A percentile compares a stretch with the other conserved stretches of the same genome.
Evolutionary conservation across 1,140 invertebrate species (phyloP).

Genomic region (Cepaea nemoralis): DNA sequence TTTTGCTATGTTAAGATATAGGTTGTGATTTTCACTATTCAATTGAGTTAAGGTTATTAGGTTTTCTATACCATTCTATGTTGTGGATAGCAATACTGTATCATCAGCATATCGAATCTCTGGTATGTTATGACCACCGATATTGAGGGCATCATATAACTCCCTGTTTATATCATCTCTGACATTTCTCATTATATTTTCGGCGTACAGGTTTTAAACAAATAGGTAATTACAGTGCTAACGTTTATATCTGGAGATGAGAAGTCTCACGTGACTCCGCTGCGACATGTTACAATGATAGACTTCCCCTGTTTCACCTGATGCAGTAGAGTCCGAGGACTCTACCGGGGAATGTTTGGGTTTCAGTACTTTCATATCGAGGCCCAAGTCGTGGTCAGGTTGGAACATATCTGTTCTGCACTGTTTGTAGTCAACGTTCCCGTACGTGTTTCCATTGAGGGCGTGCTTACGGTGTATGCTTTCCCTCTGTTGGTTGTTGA

Average conservation of each 20-base stretch:
- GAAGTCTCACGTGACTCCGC: conserved; percentile 13
- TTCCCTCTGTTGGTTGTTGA: conserved; percentile 29
- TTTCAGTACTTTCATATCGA: conserved; percentile 29
- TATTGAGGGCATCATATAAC: too few species aligned
- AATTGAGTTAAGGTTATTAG: too few species aligned
- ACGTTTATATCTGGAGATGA: background rate
- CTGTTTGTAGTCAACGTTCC: conserved; percentile 30
- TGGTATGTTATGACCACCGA: too few species aligned
- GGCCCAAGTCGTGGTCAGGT: background rate
- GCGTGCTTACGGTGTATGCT: conserved; percentile 22
- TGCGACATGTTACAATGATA: conserved; percentile 8
- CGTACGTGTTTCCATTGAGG: conserved; percentile 39
- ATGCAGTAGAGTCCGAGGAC: conserved; percentile 32
- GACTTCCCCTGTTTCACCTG: background rate
- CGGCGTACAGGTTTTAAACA: too few species aligned
- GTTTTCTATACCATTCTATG: too few species aligned
- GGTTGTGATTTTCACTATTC: too few species aligned
- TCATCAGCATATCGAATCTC: too few species aligned
- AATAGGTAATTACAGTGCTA: too few species aligned
- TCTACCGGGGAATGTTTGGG: conserved; percentile 17
- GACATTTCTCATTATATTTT: too few species aligned
- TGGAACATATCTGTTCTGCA: conserved; percentile 17
- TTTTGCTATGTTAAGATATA: too few species aligned
- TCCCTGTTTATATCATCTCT: too few species aligned
- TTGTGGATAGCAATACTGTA: too few species aligned